Conservation (phyloP, 2,888 invertebrate genomes). For the Nemurella pictetii region DNA sequence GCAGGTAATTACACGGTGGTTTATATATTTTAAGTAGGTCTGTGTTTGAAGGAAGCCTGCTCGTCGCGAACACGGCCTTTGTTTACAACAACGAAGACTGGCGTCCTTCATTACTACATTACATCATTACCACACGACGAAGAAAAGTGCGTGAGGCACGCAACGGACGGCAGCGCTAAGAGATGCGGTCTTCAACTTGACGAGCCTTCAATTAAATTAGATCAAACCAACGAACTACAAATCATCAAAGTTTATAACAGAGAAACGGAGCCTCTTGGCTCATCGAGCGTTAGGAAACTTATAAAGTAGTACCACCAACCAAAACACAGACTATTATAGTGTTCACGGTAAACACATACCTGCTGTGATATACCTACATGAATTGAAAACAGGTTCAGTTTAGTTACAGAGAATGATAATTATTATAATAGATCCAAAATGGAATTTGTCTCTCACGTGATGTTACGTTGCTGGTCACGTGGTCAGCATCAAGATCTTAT, state of each 20-base stretch:
- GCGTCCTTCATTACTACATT: neutral
- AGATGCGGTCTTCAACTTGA: neutral
- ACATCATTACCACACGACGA: neutral
- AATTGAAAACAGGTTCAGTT: neutral
- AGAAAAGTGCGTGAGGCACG: neutral
- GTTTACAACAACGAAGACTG: neutral
- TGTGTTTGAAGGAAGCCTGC: neutral
- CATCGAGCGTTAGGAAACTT: neutral
- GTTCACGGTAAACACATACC: neutral
- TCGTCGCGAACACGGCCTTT: neutral
- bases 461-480: neutral
- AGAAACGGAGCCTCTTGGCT: too few species aligned
- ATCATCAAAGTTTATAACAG: too few species aligned
- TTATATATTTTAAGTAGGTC: neutral
- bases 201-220: too few species aligned
- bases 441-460: neutral
- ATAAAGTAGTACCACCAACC: neutral
- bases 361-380: neutral
- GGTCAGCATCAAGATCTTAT: neutral
- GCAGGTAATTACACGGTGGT: neutral
- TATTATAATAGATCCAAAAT: neutral
- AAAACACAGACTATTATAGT: neutral
- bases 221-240: too few species aligned
- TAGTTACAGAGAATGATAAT: neutral
- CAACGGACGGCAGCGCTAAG: neutral